Base-by-base conservation (phyloP, 2,888 invertebrate genomes). In the Limulus polyphemus region DNA sequence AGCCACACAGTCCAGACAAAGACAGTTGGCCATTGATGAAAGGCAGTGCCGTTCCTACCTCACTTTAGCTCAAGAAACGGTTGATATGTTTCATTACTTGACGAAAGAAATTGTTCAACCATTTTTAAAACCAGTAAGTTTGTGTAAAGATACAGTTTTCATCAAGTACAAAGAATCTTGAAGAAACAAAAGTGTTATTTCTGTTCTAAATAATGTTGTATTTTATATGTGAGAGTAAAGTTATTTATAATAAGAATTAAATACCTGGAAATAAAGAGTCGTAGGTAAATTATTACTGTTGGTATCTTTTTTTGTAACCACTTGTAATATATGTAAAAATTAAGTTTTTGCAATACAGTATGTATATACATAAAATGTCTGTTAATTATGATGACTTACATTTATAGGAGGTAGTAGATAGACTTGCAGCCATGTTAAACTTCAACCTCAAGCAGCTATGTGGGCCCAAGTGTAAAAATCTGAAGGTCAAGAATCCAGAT, bases 351-450 rank as follows among this genome's bases (percentile, higher is more conserved):
- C 13, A 55, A 14, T 55, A 16, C 3, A 14, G 7, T 17, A 55
- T 55, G 11, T 55, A 16, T 16, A 12, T 56, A 47, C 3, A 47
- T 56, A 17, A 46, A 17, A 10, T 55, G 17, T 50, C 12, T 49
- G 11, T 50, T 55, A 16, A 51, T n/a, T n/a, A 51, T n/a, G 14
- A 51, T 13, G 14, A 32, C 11, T 56, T 56, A 16, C 58, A 46
- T 56, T 68, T 68, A 2, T 65, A 77, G 76, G 95, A 94, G 79
- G 80, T 99, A 67, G 93, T 91, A 55, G 93, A 93, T 74, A 81
- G 95, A 60, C 82, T 99, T 62, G 94, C 97, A 61, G 93, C 97
- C 62, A 99, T 99, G 98, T 82, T 99, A 69, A 97, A 99, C 79
- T 97, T 93, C 77, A 99, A 99, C 80, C 81, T 99, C 69, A 89